phyloP scores from a whole-genome alignment of 2,888 invertebrate species.

The Meteorus colon region DNA sequence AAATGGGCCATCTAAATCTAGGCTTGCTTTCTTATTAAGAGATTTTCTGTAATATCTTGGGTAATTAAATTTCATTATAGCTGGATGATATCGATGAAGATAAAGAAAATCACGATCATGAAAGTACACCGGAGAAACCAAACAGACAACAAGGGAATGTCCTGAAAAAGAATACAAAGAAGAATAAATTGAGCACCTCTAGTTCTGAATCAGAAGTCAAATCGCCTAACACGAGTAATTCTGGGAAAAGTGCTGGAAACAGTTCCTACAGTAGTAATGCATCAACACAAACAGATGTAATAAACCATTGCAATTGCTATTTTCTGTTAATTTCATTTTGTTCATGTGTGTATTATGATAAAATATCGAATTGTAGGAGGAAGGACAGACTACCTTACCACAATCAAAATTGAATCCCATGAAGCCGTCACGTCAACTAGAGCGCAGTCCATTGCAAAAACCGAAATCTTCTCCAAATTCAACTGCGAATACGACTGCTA shows the following conservation, averaged over 20 bases:
- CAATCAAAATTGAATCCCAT: constrained; percentile 58
- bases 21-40: constrained; percentile 9
- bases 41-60: constrained; percentile 16
- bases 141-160: too few species aligned
- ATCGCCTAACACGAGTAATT: not conserved
- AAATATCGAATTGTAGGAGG: not conserved
- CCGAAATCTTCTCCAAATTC: not conserved
- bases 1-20: constrained; percentile 4
- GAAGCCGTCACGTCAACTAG: constrained; percentile 59
- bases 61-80: not conserved
- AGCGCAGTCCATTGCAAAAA: constrained; percentile 56
- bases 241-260: not conserved
- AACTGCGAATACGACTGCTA: constrained; percentile 16
- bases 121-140: not conserved
- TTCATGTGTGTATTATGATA: not conserved
- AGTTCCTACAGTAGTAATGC: not conserved
- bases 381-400: constrained; percentile 28
- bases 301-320: not conserved
- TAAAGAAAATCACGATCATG: not conserved
- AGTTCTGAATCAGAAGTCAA: not conserved
- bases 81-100: not conserved
- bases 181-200: not conserved
- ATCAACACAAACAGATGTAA: constrained; percentile 3
- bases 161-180: not conserved
- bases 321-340: not conserved